These are phyloP conservation scores for Mobula birostris DNA, from an alignment of 2,113 vertebrate species.

Conservation along the genomic window DNA sequence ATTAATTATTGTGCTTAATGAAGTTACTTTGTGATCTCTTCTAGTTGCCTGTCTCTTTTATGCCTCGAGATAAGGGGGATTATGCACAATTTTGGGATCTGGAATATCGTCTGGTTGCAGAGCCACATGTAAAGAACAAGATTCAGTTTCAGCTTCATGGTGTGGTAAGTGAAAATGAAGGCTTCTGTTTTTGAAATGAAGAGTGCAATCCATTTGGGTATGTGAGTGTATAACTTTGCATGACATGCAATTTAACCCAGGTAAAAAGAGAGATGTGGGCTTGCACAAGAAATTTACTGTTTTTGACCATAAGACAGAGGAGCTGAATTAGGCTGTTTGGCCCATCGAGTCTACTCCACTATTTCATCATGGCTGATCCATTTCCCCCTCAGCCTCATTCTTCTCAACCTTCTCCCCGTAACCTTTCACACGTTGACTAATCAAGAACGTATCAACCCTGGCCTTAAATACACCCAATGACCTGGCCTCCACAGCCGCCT, in stretches of 20 bases:
- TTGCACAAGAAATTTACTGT: too few species aligned
- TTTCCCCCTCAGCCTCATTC: too few species aligned
- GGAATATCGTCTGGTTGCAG: constrained; percentile 73
- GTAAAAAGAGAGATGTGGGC: too few species aligned
- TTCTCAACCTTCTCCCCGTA: too few species aligned
- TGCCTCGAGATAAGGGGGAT: constrained; percentile 76
- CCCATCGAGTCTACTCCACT: too few species aligned
- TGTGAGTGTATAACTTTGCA: background rate
- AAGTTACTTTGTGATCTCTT: background rate
- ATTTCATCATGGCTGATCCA: too few species aligned
- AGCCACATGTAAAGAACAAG: constrained; percentile 68
- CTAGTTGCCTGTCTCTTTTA: constrained; percentile 75
- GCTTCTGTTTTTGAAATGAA: background rate
- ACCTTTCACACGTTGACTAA: too few species aligned
- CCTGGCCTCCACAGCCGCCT: too few species aligned
- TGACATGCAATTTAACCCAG: background rate
- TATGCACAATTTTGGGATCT: constrained; percentile 93
- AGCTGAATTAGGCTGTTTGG: too few species aligned
- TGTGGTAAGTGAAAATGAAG: constrained; percentile 59
- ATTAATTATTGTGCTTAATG: background rate
- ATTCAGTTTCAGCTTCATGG: constrained; percentile 81
- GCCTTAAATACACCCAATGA: too few species aligned
- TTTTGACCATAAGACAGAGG: too few species aligned
- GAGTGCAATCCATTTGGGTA: background rate
- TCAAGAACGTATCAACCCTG: too few species aligned